phyloP scores from a whole-genome alignment of 2,113 vertebrate species.

The Collichthys lucidus region DNA sequence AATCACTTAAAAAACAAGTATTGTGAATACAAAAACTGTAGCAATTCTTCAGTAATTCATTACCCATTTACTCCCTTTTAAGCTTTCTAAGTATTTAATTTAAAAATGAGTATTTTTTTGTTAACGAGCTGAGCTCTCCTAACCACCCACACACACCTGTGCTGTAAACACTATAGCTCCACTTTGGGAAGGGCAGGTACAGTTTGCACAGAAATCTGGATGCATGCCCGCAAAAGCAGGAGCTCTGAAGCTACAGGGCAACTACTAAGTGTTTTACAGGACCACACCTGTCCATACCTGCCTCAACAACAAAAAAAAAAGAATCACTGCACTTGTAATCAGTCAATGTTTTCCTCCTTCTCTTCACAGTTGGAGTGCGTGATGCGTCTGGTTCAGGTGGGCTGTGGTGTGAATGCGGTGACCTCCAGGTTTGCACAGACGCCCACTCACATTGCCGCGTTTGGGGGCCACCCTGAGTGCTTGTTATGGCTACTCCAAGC shows the following conservation, averaged over 20 bases:
- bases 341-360: neutral
- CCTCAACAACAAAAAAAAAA: neutral
- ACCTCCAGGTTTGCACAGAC: slow-evolving; percentile 98
- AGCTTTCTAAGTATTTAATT: too few relatives aligned
- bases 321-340: neutral
- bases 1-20: neutral
- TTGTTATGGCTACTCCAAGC: slow-evolving; percentile 96
- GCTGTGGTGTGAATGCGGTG: slow-evolving; percentile 90
- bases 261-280: neutral
- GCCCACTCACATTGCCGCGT: slow-evolving; percentile 96
- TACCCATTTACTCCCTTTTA: neutral
- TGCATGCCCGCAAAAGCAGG: slow-evolving; percentile 7
- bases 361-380: slow-evolving; percentile 94
- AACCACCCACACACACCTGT: neutral
- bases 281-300: slow-evolving; percentile 36
- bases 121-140: neutral
- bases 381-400: slow-evolving; percentile 92
- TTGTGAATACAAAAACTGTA: neutral
- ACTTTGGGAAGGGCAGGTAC: neutral
- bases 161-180: neutral
- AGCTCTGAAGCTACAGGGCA: neutral
- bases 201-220: slow-evolving; percentile 15
- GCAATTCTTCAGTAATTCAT: neutral
- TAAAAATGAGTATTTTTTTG: neutral
- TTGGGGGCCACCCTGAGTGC: slow-evolving; percentile 97